A percentile compares a stretch with the other conserved stretches of the same genome.
These are phyloP conservation scores for Gymnarchus niloticus DNA, from an alignment of 2,113 vertebrate genomes.

Conservation along the genomic window DNA sequence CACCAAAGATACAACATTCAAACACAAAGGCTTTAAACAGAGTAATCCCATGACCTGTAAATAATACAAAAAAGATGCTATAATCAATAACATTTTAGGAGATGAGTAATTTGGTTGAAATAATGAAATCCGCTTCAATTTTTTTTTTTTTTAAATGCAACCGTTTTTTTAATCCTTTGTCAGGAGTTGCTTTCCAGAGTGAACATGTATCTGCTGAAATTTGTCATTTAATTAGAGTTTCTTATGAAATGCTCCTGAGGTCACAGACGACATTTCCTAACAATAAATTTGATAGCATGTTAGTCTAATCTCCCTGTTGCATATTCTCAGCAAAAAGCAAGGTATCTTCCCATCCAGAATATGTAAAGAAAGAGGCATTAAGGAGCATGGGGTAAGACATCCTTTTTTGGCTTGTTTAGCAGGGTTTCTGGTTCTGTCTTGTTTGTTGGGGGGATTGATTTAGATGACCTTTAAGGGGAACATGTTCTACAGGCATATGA, in stretches of 20 bases:
- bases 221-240: background rate
- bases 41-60: background rate
- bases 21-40: background rate
- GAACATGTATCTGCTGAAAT: background rate
- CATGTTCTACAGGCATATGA: background rate
- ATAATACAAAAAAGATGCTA: background rate
- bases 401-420: background rate
- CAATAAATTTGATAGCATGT: background rate
- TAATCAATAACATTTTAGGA: background rate
- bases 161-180: background rate
- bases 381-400: background rate
- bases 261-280: background rate
- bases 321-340: background rate
- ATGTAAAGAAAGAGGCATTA: background rate
- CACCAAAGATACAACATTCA: background rate
- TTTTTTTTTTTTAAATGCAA: background rate
- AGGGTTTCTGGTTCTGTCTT: background rate
- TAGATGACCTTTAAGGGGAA: constrained; percentile 7
- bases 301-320: background rate
- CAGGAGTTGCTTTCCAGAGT: background rate
- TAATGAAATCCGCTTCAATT: background rate
- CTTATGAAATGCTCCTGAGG: background rate
- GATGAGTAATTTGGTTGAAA: background rate
- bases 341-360: background rate
- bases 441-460: constrained; percentile 1